phyloP scores from a whole-genome alignment of 1,140 invertebrate species.

The Heliothis virescens region DNA sequence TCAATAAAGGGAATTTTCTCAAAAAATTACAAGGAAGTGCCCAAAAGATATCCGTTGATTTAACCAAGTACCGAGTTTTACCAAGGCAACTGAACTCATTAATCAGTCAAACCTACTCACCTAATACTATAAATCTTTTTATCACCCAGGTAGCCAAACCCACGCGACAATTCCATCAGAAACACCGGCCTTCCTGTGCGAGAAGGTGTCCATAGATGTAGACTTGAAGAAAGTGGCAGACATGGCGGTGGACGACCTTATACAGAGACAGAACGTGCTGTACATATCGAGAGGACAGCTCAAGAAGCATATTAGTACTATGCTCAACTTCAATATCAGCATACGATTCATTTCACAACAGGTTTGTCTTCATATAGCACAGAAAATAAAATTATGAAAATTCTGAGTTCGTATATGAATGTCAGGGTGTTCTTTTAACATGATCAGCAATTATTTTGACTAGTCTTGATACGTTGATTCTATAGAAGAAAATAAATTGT shows the following conservation, averaged over 20 bases:
- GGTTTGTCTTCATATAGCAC: constrained; percentile 80
- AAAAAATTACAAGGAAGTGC: too few relatives aligned
- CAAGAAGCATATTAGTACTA: constrained; percentile 95
- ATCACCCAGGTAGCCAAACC: constrained; percentile 80
- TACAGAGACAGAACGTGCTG: constrained; percentile 92
- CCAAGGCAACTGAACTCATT: neutral
- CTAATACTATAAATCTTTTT: neutral
- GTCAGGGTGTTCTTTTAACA: too few relatives aligned
- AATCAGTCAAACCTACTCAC: neutral
- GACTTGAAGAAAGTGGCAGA: constrained; percentile 96
- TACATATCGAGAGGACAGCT: constrained; percentile 95
- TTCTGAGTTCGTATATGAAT: too few relatives aligned
- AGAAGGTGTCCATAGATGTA: constrained; percentile 95
- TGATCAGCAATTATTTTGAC: too few relatives aligned
- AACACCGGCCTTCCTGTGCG: constrained; percentile 96
- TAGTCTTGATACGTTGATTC: too few relatives aligned
- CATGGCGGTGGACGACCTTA: constrained; percentile 94
- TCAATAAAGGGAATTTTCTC: too few relatives aligned
- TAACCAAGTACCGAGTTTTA: too few relatives aligned
- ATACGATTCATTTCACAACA: constrained; percentile 96
- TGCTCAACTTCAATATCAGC: constrained; percentile 95
- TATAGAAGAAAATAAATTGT: too few relatives aligned
- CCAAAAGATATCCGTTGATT: too few relatives aligned
- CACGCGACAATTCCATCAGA: constrained; percentile 90
- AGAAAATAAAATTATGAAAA: too few relatives aligned